Base-by-base conservation (phyloP, 2,888 invertebrate genomes). In the Merodon equestris region DNA sequence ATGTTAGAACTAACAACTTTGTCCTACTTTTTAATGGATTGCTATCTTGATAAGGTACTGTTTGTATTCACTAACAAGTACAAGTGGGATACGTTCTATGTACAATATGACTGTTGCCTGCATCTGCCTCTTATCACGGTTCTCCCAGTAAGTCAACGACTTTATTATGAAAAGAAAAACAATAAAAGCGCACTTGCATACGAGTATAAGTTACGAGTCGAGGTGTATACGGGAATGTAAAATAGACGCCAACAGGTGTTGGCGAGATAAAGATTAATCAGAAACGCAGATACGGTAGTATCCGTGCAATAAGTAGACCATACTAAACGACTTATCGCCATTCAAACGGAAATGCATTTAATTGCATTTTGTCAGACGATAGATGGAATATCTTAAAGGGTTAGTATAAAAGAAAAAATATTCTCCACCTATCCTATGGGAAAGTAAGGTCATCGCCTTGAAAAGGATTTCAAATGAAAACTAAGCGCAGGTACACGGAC, bases 301-400 rank as follows among this genome's bases (percentile, higher is more conserved):
- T 27, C 27, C 7, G 7, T 27, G 27, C 2, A 27, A 27, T 27
- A 27, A 27, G 27, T 27, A 27, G 27, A 27, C 27, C 27, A 27
- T 9, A 44, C n/a, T 38, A 10, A 36, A 42, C 44, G 71, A 63
- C 18, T 68, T 68, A 68, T 68, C 14, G 13, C 40, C 68, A 18
- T 50, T 64, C 63, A 54, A 7, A 64, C 50, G 70, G 60, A 71
- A 76, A 40, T 50, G 60, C 66, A 60, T 56, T 72, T 76, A 72
- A 76, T 76, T 76, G 76, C 48, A 60, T 76, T 76, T 66, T 18
- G 40, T 70, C 70, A 70, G 70, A 70, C 70, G 47, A 61, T 36
- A 40, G 18, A 17, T 27, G 40, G 42, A 51, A 27, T 19, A 51
- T 36, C 9, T 44, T 18, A 47, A 18, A 10, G n/a, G 10, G 14